Percentiles rank a stretch among this genome's conserved stretches.
phyloP scores from a whole-genome alignment of 2,113 vertebrate genomes.

The Xenopus borealis region DNA sequence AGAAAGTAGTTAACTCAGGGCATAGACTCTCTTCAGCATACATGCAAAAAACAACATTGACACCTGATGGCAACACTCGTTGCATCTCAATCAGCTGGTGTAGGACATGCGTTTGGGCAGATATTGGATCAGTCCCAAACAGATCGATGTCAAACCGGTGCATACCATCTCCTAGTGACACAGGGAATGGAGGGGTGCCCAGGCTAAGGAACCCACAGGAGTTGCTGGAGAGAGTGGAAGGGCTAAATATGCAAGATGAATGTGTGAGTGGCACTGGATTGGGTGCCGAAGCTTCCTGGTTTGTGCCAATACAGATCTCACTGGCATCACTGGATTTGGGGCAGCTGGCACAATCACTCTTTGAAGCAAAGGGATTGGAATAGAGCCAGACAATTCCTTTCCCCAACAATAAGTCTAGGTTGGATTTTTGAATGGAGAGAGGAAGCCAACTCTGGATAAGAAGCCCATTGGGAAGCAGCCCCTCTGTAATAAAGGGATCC shows the following conservation, averaged over 20 bases:
- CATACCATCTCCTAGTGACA: neutral
- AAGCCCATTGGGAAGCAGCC: conserved; percentile 65
- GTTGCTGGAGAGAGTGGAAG: neutral
- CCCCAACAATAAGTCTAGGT: conserved; percentile 68
- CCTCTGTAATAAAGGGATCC: neutral
- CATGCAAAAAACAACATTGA: neutral
- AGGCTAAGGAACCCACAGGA: neutral
- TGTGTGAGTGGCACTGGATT: too few species aligned
- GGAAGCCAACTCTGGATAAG: conserved; percentile 76
- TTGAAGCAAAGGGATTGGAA: conserved; percentile 50
- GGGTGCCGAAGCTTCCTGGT: too few species aligned
- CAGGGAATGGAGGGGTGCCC: neutral
- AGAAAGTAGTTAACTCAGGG: neutral
- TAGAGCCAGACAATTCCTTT: conserved; percentile 75
- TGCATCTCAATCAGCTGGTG: neutral
- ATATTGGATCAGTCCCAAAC: neutral
- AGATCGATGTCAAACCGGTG: neutral
- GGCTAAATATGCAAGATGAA: too few species aligned
- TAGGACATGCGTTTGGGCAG: neutral
- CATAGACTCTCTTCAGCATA: neutral
- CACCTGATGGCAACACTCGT: neutral
- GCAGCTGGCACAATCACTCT: neutral
- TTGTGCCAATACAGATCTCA: too few species aligned
- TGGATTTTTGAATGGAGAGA: conserved; percentile 64
- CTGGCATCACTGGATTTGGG: too few species aligned